Evolutionary conservation across 2,113 vertebrate species (phyloP).

Genomic region (Passer domesticus): DNA sequence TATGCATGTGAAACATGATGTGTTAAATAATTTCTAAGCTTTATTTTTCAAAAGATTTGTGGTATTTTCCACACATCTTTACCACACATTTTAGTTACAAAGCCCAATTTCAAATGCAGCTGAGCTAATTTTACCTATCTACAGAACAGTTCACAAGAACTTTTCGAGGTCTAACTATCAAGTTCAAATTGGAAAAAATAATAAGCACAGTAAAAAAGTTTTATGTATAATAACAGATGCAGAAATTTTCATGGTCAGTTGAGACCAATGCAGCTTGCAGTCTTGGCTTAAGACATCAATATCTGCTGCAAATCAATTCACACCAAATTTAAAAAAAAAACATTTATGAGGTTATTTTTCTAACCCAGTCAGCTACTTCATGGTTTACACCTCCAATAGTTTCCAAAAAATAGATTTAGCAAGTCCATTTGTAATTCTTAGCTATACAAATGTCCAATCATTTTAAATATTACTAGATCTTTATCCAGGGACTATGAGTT

Average conservation of each 20-base stretch:
- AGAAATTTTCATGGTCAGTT: neutral
- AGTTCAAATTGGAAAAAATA: neutral
- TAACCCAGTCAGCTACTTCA: neutral
- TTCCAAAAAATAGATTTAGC: neutral
- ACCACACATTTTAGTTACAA: neutral
- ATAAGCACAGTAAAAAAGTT: neutral
- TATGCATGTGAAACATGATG: neutral
- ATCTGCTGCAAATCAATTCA: neutral
- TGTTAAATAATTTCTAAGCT: neutral
- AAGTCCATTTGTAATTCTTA: neutral
- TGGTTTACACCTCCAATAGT: neutral
- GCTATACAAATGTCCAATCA: neutral
- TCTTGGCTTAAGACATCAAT: neutral
- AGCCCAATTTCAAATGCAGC: neutral
- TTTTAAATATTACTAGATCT: neutral
- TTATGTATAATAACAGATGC: neutral
- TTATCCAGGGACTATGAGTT: neutral
- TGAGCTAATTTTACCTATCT: neutral
- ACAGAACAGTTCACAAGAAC: neutral
- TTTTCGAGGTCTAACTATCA: neutral
- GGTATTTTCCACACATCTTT: neutral
- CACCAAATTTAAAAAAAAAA: neutral
- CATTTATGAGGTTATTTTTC: neutral
- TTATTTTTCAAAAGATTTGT: neutral
- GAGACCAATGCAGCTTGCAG: neutral